Base-by-base conservation (phyloP, 2,888 invertebrate species). In the Drosophila yooni region DNA sequence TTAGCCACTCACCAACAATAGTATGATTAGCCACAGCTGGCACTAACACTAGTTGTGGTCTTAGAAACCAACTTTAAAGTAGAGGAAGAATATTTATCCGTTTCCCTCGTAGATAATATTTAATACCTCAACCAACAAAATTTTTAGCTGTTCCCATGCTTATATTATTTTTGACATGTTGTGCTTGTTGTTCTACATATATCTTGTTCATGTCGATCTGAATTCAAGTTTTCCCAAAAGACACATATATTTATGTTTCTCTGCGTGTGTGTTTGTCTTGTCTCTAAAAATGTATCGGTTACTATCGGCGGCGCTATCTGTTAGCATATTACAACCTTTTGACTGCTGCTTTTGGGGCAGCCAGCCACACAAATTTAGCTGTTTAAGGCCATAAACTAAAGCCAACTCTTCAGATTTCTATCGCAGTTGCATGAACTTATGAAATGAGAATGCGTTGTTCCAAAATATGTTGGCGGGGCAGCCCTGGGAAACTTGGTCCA, bases 271-370 rank as follows among this genome's bases (percentile, higher is more conserved):
- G 3, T 36, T 72, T 74, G 51, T 69, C 60, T 63, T 40, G 63
- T 72, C 68, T 76, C 36, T 48, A 56, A 67, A 69, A 67, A 62
- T 76, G 86, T 83, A 83, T 83, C 76, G 68, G 71, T 65, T 75
- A 70, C 79, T 79, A 79, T 78, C 82, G 57, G 51, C 53, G 59
- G 76, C 69, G 64, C 71, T 74, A 81, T 74, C 61, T 69, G 71
- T 73, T 72, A 58, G 79, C 59, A 66, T 65, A 72, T 69, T 65
- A 71, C 71, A 69, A 71, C 62, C 72, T 79, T 72, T 81, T 83
- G 74, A 66, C 52, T 75, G 72, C 72, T 68, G 66, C 59, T 70
- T 70, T 71, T 52, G 76, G 71, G 50, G 50, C 60, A 36, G 52
- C 29, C 57, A 29, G 54, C 50, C 34, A 46, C 58, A 66, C 63